These are phyloP conservation scores for Pandemis corylana DNA, from an alignment of 2,888 invertebrate species.

Conservation along the genomic window DNA sequence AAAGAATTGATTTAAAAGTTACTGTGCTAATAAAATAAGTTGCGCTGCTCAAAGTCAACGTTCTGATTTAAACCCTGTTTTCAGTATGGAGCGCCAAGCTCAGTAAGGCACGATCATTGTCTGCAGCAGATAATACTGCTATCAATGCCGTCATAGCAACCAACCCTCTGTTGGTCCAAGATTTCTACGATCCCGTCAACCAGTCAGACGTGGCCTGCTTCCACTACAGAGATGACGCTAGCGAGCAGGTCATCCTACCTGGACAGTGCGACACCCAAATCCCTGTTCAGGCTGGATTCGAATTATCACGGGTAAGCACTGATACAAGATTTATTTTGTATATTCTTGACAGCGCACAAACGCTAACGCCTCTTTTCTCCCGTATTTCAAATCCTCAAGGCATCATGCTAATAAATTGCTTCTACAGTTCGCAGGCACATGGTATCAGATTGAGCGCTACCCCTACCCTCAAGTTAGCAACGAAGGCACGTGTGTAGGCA, in stretches of 20 bases:
- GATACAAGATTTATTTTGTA: background rate
- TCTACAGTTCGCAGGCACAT: slow-evolving; percentile 70
- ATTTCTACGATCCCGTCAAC: slow-evolving; percentile 60
- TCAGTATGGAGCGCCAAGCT: slow-evolving; percentile 77
- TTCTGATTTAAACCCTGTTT: slow-evolving; percentile 30
- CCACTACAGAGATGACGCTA: slow-evolving; percentile 65
- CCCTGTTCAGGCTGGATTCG: slow-evolving; percentile 60
- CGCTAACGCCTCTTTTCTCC: too few species aligned
- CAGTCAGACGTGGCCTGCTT: slow-evolving; percentile 69
- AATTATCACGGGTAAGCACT: slow-evolving; percentile 57
- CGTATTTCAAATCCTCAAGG: background rate
- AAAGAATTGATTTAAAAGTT: too few species aligned
- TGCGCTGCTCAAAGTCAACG: too few species aligned
- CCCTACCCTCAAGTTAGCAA: slow-evolving; percentile 55
- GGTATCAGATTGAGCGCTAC: slow-evolving; percentile 74
- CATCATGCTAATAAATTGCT: background rate
- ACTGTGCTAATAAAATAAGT: too few species aligned
- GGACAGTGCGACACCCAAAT: slow-evolving; percentile 71
- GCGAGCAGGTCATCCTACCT: slow-evolving; percentile 62
- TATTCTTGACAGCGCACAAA: too few species aligned
- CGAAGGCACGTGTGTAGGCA: slow-evolving; percentile 64
- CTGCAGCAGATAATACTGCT: slow-evolving; percentile 52
- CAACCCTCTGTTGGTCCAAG: slow-evolving; percentile 56
- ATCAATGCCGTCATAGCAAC: slow-evolving; percentile 54
- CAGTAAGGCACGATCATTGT: slow-evolving; percentile 59